Conservation (phyloP, 2,797 vertebrate species). For the Poeciliopsis presidionis region DNA sequence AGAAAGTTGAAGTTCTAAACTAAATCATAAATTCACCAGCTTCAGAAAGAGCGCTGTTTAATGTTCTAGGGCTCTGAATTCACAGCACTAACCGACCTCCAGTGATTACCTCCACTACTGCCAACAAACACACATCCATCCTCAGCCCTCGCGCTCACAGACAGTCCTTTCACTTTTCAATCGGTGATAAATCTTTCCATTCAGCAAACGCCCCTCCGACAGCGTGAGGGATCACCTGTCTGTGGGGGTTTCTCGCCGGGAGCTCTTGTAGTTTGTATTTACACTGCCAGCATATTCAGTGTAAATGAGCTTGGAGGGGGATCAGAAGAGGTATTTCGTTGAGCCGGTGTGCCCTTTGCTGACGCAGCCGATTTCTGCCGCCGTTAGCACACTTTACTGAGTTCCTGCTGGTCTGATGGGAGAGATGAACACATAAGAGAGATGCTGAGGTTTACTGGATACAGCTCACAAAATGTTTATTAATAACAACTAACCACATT, state of each 20-base stretch:
- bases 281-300: constrained; percentile 23
- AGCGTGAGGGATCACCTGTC: constrained; percentile 59
- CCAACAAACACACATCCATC: constrained; percentile 25
- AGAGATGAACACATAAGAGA: constrained; percentile 11
- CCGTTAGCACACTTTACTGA: constrained; percentile 33
- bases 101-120: constrained; percentile 22
- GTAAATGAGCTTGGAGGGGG: constrained; percentile 52
- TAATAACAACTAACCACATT: neutral
- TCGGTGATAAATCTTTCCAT: constrained; percentile 49
- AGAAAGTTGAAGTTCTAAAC: constrained; percentile 32
- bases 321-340: constrained; percentile 45
- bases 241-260: neutral
- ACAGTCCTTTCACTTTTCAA: constrained; percentile 35
- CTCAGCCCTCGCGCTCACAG: constrained; percentile 19
- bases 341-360: constrained; percentile 19
- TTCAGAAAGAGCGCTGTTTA: constrained; percentile 22
- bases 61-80: constrained; percentile 21
- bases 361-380: constrained; percentile 49
- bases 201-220: constrained; percentile 28
- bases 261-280: constrained; percentile 28
- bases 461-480: neutral
- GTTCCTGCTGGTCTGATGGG: constrained; percentile 31
- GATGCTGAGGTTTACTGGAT: neutral
- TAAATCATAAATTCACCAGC: constrained; percentile 44
- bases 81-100: constrained; percentile 1